Base-by-base conservation (phyloP, 1,140 invertebrate species). In the Drosophila chauvacae region DNA sequence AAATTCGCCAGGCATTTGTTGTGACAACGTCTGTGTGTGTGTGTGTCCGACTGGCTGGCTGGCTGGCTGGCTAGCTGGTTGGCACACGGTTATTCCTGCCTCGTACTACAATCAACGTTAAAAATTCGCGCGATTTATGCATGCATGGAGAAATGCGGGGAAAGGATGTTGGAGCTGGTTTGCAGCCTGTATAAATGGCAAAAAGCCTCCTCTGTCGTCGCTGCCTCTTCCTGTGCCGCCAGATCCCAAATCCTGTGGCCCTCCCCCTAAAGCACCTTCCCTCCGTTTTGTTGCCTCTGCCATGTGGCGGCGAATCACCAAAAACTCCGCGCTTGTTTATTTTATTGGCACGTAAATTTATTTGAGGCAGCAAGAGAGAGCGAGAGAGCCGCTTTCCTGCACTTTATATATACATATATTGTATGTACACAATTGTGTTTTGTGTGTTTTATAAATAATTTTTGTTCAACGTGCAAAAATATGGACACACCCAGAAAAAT, bases 271-370 rank as follows among this genome's bases (percentile, higher is more conserved):
- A 18, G 42, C 20, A 56, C 11, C 53, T 41, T 37, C 28, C 50
- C 58, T 30, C 30, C 10, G 5, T 13, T n/a, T 44, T 33, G 11
- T 48, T 62, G 58, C 64, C 74, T 66, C 77, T 78, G 66, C 74
- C 70, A 78, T 51, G 48, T 51, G 48, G 4, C 76, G 66, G 48
- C 76, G 66, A 86, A 72, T 87, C 79, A 82, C 84, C 76, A 88
- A 86, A 80, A 84, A 84, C 80, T 88, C 83, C 57, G 63, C 68
- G 84, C 83, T 87, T 87, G 84, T 87, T 87, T 87, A 87, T 88
- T 84, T 88, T 88, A 88, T 88, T 88, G 84, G 84, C 85, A 90
- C 85, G 84, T 90, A 88, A 90, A 88, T 88, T 81, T 90, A 90
- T 88, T 77, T 87, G 77, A 51, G 28, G 4, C 16, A 16, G 48